A percentile compares a stretch with the other conserved stretches of the same genome.
phyloP scores from a whole-genome alignment of 2,113 vertebrate genomes.

The Sphyrna mokarran region DNA sequence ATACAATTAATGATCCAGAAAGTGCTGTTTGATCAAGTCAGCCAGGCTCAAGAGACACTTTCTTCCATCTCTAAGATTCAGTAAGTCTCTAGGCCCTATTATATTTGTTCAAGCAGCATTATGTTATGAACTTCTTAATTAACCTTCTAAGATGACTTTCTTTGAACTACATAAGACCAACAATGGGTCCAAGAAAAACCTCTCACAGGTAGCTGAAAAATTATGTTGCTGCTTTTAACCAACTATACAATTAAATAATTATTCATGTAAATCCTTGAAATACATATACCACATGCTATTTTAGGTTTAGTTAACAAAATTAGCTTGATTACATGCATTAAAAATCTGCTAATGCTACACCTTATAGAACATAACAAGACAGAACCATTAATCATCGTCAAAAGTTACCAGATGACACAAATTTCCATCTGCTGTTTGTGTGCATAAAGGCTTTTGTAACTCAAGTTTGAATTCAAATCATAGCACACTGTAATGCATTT shows the following conservation, averaged over 20 bases:
- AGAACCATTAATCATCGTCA: neutral
- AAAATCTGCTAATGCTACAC: neutral
- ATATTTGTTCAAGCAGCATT: neutral
- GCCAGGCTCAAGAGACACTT: neutral
- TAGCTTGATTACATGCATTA: neutral
- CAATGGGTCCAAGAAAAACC: neutral
- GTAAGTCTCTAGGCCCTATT: neutral
- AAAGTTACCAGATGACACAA: neutral
- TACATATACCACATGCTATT: neutral
- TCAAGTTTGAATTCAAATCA: neutral
- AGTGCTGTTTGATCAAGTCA: neutral
- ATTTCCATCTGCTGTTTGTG: neutral
- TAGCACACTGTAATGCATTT: too few species aligned
- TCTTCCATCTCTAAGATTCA: neutral
- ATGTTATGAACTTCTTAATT: neutral
- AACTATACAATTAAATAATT: neutral
- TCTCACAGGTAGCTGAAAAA: neutral
- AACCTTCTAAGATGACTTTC: neutral
- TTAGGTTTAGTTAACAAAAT: neutral
- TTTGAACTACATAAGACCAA: neutral
- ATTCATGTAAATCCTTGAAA: neutral
- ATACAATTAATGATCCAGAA: neutral
- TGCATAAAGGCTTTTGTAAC: neutral
- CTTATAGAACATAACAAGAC: neutral
- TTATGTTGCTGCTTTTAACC: neutral